Conservation (phyloP, 1,140 invertebrate species). For the Maniola jurtina region DNA sequence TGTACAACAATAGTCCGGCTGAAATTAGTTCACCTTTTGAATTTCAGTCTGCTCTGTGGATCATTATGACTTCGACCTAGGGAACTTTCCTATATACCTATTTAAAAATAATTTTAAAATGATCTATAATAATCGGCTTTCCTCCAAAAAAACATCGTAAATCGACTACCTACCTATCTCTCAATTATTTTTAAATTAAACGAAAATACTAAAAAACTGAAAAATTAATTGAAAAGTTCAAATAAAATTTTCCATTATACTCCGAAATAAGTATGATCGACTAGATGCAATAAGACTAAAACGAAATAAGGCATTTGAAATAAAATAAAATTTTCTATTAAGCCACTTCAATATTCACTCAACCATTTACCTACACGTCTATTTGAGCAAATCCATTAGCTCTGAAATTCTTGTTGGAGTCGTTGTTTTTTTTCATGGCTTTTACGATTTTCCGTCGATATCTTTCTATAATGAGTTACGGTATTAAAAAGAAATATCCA, state of each 20-base stretch:
- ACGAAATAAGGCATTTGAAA: background rate
- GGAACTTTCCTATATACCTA: too few species aligned
- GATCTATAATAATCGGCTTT: too few species aligned
- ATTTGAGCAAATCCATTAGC: conserved; percentile 6
- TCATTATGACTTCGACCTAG: too few species aligned
- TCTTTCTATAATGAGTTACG: conserved; percentile 2
- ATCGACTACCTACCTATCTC: too few species aligned
- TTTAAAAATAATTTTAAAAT: too few species aligned
- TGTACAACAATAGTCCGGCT: too few species aligned
- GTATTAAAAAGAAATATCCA: background rate
- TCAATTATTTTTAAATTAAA: too few species aligned
- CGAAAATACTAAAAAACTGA: too few species aligned
- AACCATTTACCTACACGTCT: conserved; percentile 4
- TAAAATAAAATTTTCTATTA: conserved; percentile 5
- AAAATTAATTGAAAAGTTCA: too few species aligned
- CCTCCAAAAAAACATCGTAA: too few species aligned
- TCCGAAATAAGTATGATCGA: background rate
- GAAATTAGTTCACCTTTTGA: too few species aligned
- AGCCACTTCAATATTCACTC: background rate
- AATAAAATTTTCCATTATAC: background rate
- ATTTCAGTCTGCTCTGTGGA: too few species aligned
- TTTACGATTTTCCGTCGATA: background rate
- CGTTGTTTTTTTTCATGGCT: background rate
- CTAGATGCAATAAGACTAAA: background rate
- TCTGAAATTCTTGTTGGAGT: background rate